These are phyloP conservation scores for Sarcophaga caerulescens DNA, from an alignment of 2,888 invertebrate species.

Conservation along the genomic window DNA sequence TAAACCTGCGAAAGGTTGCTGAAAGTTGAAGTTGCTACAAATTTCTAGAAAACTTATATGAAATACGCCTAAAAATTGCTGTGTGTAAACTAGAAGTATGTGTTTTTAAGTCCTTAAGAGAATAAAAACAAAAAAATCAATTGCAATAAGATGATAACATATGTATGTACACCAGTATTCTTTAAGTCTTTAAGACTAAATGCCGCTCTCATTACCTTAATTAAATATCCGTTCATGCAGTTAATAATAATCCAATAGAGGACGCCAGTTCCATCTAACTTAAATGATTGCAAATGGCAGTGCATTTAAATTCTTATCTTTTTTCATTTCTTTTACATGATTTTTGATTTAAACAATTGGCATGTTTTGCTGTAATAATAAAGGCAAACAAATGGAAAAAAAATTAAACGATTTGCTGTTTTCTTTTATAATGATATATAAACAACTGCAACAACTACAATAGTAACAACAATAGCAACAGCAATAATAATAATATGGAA, in stretches of 20 bases:
- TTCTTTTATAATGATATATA: background rate
- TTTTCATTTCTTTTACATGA: background rate
- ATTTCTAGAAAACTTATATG: too few relatives aligned
- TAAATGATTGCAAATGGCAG: conserved; percentile 9
- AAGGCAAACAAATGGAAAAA: conserved; percentile 21
- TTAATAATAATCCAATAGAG: background rate
- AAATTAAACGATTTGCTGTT: conserved; percentile 17
- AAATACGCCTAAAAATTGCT: too few relatives aligned
- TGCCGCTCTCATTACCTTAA: background rate
- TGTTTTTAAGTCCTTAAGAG: too few relatives aligned
- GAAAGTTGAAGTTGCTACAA: too few relatives aligned
- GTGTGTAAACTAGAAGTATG: too few relatives aligned
- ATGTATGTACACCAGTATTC: background rate
- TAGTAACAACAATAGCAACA: background rate
- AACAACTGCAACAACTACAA: conserved; percentile 12
- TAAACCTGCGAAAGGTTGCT: too few relatives aligned
- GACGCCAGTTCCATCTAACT: background rate
- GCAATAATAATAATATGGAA: background rate
- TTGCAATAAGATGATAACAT: too few relatives aligned
- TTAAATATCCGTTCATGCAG: background rate
- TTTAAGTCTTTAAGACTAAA: background rate
- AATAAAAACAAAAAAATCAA: too few relatives aligned
- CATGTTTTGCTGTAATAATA: conserved; percentile 60
- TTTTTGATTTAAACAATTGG: conserved; percentile 57
- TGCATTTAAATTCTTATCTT: background rate